These are phyloP conservation scores for Hirundo rustica DNA, from an alignment of 2,797 vertebrate species.

Conservation along the genomic window DNA sequence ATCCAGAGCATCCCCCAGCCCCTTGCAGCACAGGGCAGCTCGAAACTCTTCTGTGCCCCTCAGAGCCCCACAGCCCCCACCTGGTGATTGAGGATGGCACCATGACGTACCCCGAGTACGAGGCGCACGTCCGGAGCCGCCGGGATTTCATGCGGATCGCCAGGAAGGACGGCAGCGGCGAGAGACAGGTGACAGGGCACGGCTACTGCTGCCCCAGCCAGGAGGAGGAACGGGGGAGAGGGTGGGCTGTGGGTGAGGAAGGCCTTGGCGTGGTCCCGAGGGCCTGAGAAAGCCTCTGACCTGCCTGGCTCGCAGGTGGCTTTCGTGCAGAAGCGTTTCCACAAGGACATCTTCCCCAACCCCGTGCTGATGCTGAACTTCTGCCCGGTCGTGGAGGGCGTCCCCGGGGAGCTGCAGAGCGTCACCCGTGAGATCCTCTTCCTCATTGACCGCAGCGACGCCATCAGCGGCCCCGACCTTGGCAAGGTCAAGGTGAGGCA, in stretches of 20 bases:
- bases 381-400: constrained; percentile 82
- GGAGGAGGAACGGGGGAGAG: background rate
- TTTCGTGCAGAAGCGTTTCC: constrained; percentile 91
- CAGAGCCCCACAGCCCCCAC: constrained; percentile 91
- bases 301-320: constrained; percentile 78
- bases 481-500: constrained; percentile 82
- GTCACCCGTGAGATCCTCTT: constrained; percentile 90
- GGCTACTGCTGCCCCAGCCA: rapidly evolving
- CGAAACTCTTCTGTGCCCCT: background rate
- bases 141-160: constrained; percentile 84
- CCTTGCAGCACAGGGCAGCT: rapidly evolving
- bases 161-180: constrained; percentile 83
- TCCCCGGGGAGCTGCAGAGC: constrained; percentile 82
- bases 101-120: constrained; percentile 87
- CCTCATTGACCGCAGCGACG: constrained; percentile 82
- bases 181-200: constrained; percentile 81
- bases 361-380: constrained; percentile 97
- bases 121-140: constrained; percentile 83
- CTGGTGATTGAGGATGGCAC: constrained; percentile 88
- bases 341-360: constrained; percentile 93
- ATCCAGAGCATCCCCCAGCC: background rate
- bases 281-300: background rate
- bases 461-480: constrained; percentile 76
- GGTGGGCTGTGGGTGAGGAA: background rate
- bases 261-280: rapidly evolving